These are phyloP conservation scores for Oikopleura albicans DNA, from an alignment of 23 tunicate genomes.

Conservation along the genomic window DNA sequence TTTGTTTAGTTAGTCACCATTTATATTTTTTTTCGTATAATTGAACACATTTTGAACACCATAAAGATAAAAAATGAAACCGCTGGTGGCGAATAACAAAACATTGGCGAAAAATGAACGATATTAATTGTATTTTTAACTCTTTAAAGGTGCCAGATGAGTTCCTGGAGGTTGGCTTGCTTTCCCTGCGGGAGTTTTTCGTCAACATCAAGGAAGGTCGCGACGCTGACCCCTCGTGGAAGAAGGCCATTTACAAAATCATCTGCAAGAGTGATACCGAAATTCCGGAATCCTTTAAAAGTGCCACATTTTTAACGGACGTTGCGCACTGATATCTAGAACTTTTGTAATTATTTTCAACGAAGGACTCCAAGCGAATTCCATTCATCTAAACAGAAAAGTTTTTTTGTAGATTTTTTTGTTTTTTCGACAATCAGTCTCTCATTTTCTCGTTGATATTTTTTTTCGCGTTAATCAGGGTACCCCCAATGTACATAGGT, in stretches of 20 bases:
- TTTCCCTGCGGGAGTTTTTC: conserved; percentile 55
- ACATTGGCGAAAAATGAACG: background rate
- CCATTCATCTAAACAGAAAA: no score
- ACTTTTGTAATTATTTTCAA: no score
- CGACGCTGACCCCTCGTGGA: conserved; percentile 76
- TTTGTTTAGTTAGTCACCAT: background rate
- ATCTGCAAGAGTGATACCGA: conserved; percentile 66
- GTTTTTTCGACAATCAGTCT: no score
- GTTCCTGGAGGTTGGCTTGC: conserved; percentile 29
- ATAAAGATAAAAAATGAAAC: background rate
- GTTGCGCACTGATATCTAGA: conserved; percentile 7
- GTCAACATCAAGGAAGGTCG: conserved; percentile 46
- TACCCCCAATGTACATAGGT: no score
- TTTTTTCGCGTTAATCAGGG: no score
- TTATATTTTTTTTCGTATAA: background rate
- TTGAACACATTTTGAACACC: background rate
- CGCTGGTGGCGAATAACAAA: background rate
- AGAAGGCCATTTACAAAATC: conserved; percentile 80
- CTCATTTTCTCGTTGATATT: no score
- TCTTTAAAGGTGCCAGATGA: conserved; percentile 44
- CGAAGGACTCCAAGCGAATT: no score
- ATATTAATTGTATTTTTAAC: conserved; percentile 1
- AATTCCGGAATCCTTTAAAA: conserved; percentile 60
- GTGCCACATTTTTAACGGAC: conserved; percentile 11
- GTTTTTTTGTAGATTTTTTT: no score